Percentiles rank a stretch among this genome's conserved stretches.
These are phyloP conservation scores for Nycticebus coucang DNA, from an alignment of 2,113 vertebrate genomes.

Conservation along the genomic window DNA sequence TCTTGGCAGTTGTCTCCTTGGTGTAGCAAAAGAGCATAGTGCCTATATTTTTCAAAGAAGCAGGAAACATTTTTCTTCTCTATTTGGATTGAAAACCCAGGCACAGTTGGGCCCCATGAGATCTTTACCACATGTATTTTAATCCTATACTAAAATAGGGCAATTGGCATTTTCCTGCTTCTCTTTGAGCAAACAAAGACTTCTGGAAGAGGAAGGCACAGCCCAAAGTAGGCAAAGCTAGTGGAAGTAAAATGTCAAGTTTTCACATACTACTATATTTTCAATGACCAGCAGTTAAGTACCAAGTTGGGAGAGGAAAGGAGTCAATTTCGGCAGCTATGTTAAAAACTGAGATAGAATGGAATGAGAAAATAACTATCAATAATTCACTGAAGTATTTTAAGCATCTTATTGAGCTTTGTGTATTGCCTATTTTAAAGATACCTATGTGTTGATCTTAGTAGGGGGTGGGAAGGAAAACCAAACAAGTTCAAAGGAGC, in stretches of 20 bases:
- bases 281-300: slow-evolving; percentile 14
- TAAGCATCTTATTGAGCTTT: background rate
- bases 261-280: slow-evolving; percentile 46
- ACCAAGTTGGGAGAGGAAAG: slow-evolving; percentile 12
- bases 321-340: background rate
- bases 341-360: slow-evolving; percentile 31
- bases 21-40: background rate
- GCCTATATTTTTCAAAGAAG: slow-evolving; percentile 67
- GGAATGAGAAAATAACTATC: slow-evolving; percentile 4
- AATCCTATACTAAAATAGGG: slow-evolving; percentile 74
- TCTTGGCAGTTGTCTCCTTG: slow-evolving; percentile 19
- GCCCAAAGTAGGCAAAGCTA: slow-evolving; percentile 25
- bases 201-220: slow-evolving; percentile 49
- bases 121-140: slow-evolving; percentile 66
- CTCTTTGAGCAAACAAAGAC: slow-evolving; percentile 62
- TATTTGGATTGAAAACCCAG: slow-evolving; percentile 76
- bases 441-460: background rate
- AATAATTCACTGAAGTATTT: slow-evolving; percentile 13
- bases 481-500: slow-evolving; percentile 24
- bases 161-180: slow-evolving; percentile 58
- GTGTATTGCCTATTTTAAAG: slow-evolving; percentile 46
- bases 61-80: slow-evolving; percentile 80
- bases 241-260: background rate
- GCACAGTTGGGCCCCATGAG: slow-evolving; percentile 68
- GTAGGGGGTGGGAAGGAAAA: background rate